Percentiles rank a stretch among this genome's conserved stretches.
Conservation (phyloP, 2,113 vertebrate genomes). For the Rhinoptilus africanus region DNA sequence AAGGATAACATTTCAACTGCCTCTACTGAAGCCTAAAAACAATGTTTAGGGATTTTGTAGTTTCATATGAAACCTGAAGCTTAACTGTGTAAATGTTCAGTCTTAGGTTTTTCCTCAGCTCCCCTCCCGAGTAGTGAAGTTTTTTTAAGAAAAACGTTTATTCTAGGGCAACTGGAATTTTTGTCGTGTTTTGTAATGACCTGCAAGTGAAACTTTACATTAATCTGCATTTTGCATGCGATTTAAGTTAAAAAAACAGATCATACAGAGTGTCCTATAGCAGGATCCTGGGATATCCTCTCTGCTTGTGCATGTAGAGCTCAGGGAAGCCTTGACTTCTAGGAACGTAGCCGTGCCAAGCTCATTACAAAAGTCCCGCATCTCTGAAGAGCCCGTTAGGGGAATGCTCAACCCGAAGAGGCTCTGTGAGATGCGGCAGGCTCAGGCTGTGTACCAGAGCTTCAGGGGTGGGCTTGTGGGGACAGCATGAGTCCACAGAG, state of each 20-base stretch:
- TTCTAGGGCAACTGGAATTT: background rate
- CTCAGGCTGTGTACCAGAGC: background rate
- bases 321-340: background rate
- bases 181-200: background rate
- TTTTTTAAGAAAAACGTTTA: background rate
- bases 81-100: background rate
- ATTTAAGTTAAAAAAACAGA: background rate
- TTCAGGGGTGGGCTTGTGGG: background rate
- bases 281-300: background rate
- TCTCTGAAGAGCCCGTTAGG: background rate
- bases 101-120: background rate
- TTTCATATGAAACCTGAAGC: background rate
- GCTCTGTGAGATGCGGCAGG: background rate
- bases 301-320: background rate
- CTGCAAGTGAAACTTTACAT: background rate
- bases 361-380: background rate
- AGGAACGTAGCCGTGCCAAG: background rate
- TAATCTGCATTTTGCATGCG: background rate
- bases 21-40: background rate
- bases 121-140: background rate
- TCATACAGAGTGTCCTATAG: background rate
- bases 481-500: background rate
- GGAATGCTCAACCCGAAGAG: background rate
- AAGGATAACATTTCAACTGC: background rate
- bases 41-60: background rate